phyloP scores from a whole-genome alignment of 2,888 invertebrate genomes.

The Drosophila mayaguana region DNA sequence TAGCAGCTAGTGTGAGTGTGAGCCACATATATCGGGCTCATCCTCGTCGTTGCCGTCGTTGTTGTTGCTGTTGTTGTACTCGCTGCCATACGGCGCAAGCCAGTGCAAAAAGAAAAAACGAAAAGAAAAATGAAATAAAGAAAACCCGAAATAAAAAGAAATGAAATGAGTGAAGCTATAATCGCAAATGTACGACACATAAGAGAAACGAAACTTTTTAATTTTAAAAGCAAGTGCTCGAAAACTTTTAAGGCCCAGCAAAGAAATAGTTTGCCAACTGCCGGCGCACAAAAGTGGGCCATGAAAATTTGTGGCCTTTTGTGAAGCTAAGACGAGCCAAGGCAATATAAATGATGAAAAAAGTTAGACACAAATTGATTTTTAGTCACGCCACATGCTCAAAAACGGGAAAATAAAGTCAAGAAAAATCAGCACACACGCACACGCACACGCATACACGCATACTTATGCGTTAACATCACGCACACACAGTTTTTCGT shows the following conservation, averaged over 20 bases:
- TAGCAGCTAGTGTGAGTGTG: constrained; percentile 45
- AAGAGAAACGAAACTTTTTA: constrained; percentile 59
- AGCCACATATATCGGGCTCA: constrained; percentile 46
- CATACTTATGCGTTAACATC: constrained; percentile 17
- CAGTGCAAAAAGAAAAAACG: constrained; percentile 46
- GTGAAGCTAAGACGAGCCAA: constrained; percentile 21
- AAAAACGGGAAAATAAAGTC: constrained; percentile 44
- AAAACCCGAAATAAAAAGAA: constrained; percentile 18
- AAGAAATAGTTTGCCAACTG: constrained; percentile 49
- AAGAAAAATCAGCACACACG: constrained; percentile 55
- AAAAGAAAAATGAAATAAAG: constrained; percentile 34
- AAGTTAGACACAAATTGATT: constrained; percentile 67
- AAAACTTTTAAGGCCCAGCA: constrained; percentile 36
- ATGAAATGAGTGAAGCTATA: constrained; percentile 52
- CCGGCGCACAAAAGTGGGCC: constrained; percentile 69
- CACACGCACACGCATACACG: constrained; percentile 20
- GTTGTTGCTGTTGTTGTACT: constrained; percentile 41
- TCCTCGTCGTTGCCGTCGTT: constrained; percentile 33
- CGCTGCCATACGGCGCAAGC: constrained; percentile 71
- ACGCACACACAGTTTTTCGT: constrained; percentile 52
- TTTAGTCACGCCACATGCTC: constrained; percentile 55
- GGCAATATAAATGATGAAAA: constrained; percentile 26
- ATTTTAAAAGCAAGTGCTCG: constrained; percentile 58
- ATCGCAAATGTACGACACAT: constrained; percentile 47
- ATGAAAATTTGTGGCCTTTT: constrained; percentile 42